Percentiles rank a stretch among this genome's conserved stretches.
These are phyloP conservation scores for Chinchilla lanigera DNA, from an alignment of 2,113 vertebrate genomes.

Conservation along the genomic window DNA sequence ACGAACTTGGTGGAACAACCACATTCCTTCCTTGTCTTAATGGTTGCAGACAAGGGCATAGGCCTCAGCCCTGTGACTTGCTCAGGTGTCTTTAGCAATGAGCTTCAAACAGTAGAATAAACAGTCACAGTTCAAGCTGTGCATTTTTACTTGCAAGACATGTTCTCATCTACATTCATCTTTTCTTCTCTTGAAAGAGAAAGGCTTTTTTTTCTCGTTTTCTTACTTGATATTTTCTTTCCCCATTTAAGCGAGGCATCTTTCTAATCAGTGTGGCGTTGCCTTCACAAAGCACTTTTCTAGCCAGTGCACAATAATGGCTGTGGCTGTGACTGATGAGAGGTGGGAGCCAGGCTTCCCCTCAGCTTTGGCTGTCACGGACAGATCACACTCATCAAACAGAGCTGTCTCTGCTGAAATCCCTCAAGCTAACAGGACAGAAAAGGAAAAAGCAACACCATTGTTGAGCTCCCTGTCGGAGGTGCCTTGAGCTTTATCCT, in stretches of 20 bases:
- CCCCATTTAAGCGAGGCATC: background rate
- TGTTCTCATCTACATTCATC: background rate
- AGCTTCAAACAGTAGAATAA: background rate
- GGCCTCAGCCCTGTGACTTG: background rate
- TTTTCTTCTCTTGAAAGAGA: slow-evolving; percentile 21
- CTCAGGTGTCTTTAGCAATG: background rate
- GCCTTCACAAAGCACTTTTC: background rate
- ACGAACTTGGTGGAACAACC: background rate
- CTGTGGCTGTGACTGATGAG: background rate
- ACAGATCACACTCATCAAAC: background rate
- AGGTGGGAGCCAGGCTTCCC: background rate
- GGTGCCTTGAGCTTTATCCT: background rate
- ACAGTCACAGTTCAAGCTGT: background rate
- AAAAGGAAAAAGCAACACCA: background rate
- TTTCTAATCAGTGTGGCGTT: background rate
- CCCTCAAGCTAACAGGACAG: background rate
- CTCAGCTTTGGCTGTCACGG: background rate
- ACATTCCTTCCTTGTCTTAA: background rate
- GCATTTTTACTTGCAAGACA: background rate
- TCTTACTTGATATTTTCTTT: background rate
- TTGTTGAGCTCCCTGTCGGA: background rate
- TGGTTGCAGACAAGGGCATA: fast-evolving
- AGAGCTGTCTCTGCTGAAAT: background rate
- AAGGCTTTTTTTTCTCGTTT: background rate
- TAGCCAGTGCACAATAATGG: background rate